Conservation (phyloP, 2,888 invertebrate genomes). For the Drosophila longiperda region DNA sequence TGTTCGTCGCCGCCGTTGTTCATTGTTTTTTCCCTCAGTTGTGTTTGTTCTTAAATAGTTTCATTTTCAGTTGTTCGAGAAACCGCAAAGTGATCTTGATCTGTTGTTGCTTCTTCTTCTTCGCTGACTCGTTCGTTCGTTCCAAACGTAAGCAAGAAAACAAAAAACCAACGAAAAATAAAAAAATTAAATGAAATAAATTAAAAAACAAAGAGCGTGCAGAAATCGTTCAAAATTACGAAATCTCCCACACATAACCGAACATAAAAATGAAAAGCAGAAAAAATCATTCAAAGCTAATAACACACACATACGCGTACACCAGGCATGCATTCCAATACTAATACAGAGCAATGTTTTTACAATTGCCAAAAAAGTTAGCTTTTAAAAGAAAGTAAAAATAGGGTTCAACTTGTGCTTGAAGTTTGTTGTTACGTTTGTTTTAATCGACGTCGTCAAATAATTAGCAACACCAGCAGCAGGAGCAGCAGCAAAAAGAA, state of each 20-base stretch:
- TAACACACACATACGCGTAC: slow-evolving; percentile 15
- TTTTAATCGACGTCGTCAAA: slow-evolving; percentile 39
- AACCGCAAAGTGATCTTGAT: slow-evolving; percentile 60
- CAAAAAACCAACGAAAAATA: slow-evolving; percentile 3
- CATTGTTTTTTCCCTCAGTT: slow-evolving; percentile 48
- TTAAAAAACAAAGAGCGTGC: slow-evolving; percentile 43
- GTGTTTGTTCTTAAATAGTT: slow-evolving; percentile 58
- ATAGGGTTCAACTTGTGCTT: slow-evolving; percentile 38
- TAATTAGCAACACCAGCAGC: slow-evolving; percentile 40
- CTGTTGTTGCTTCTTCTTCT: slow-evolving; percentile 45
- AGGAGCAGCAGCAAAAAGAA: slow-evolving; percentile 20
- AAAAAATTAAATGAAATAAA: slow-evolving; percentile 10
- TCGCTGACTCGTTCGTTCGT: slow-evolving; percentile 35
- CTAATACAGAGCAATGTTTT: slow-evolving; percentile 23
- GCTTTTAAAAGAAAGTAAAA: slow-evolving; percentile 6
- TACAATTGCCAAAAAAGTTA: slow-evolving; percentile 29
- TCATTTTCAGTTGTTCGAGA: slow-evolving; percentile 34
- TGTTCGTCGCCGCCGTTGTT: slow-evolving; percentile 45
- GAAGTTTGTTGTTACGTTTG: slow-evolving; percentile 5
- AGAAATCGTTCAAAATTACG: slow-evolving; percentile 26
- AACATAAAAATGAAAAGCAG: slow-evolving; percentile 45
- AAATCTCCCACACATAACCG: slow-evolving; percentile 24
- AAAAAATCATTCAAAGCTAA: slow-evolving; percentile 50
- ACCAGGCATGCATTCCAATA: slow-evolving; percentile 8
- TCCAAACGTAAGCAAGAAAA: slow-evolving; percentile 56